Conservation (phyloP, 2,888 invertebrate species). For the Gari tellinella region DNA sequence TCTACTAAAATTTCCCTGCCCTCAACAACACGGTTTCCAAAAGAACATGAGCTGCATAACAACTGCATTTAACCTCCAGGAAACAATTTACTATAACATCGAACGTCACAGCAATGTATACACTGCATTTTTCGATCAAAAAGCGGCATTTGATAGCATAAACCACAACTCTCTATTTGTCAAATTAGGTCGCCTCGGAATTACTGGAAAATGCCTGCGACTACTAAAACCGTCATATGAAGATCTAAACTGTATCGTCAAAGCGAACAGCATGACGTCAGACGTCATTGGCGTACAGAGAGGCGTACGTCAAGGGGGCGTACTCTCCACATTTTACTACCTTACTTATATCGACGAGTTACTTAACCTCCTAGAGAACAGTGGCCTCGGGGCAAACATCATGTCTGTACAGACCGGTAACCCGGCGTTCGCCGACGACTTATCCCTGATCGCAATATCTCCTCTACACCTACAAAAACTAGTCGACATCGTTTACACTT, state of each 20-base stretch:
- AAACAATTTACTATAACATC: slow-evolving; percentile 6
- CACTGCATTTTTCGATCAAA: too few species aligned
- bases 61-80: slow-evolving; percentile 18
- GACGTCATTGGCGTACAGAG: background rate
- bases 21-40: slow-evolving; percentile 9
- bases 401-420: slow-evolving; percentile 2
- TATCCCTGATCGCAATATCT: slow-evolving; percentile 2
- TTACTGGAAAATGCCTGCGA: slow-evolving; percentile 13
- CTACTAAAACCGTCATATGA: slow-evolving; percentile 6
- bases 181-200: slow-evolving; percentile 13
- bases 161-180: slow-evolving; percentile 12
- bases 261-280: background rate
- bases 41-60: slow-evolving; percentile 15
- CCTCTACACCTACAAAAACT: slow-evolving; percentile 4
- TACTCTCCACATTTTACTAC: slow-evolving; percentile 22
- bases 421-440: slow-evolving; percentile 11
- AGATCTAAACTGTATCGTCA: slow-evolving; percentile 9
- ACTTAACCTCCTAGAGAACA: background rate
- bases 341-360: slow-evolving; percentile 16
- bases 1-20: background rate
- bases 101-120: slow-evolving; percentile 3
- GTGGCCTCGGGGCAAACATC: background rate
- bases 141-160: slow-evolving; percentile 29
- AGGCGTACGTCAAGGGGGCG: slow-evolving; percentile 21
- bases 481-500: slow-evolving; percentile 8